These are phyloP conservation scores for Odocoileus hemionus DNA, from an alignment of 2,113 vertebrate genomes.

Conservation along the genomic window DNA sequence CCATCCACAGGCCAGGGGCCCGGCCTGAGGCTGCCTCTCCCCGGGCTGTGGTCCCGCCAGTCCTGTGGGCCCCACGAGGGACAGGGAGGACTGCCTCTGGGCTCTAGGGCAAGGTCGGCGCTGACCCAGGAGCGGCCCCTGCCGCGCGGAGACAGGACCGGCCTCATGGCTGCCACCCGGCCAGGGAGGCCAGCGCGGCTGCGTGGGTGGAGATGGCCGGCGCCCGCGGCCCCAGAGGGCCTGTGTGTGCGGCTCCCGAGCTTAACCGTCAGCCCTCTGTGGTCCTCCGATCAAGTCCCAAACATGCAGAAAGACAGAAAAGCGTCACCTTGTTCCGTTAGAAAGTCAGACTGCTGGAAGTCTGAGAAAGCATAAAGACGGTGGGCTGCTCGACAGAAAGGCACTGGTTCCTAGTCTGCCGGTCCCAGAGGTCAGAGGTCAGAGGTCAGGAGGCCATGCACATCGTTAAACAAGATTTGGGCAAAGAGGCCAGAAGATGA, in stretches of 20 bases:
- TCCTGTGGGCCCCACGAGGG: background rate
- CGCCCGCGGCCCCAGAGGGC: accelerated
- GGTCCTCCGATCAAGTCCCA: conserved; percentile 68
- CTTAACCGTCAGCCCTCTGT: conserved; percentile 35
- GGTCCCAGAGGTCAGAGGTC: conserved; percentile 78
- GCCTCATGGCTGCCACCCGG: background rate
- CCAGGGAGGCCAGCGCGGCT: accelerated
- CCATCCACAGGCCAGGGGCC: accelerated
- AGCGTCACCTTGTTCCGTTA: conserved; percentile 95
- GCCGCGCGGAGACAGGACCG: no score
- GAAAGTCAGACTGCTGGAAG: conserved; percentile 98
- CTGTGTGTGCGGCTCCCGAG: accelerated
- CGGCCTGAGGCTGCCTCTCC: accelerated
- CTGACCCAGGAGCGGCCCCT: background rate
- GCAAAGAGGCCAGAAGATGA: conserved; percentile 76
- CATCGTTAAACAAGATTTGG: conserved; percentile 75
- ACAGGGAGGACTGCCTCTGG: background rate
- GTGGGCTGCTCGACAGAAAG: conserved; percentile 97
- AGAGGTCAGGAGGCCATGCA: conserved; percentile 73
- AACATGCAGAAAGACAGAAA: conserved; percentile 83
- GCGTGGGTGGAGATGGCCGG: accelerated
- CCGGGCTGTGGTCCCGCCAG: background rate
- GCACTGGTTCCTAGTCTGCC: conserved; percentile 92
- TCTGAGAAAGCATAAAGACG: conserved; percentile 99
- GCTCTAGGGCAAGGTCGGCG: background rate